Conservation (phyloP, 2,113 vertebrate species). For the Suricata suricatta region DNA sequence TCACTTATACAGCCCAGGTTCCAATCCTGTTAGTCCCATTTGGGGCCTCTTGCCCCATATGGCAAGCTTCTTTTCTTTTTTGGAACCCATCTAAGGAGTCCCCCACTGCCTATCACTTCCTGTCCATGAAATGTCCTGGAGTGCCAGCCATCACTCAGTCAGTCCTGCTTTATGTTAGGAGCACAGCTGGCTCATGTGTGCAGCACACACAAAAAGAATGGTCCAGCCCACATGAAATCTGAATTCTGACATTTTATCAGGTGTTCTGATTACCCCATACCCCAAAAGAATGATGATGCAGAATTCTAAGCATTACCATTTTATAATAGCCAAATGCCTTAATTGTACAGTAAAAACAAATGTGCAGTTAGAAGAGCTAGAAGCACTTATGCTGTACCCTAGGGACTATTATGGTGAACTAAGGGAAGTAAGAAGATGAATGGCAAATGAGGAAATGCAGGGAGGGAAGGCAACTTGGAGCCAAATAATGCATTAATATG, state of each 20-base stretch:
- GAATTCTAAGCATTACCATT: slow-evolving; percentile 9
- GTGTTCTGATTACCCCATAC: background rate
- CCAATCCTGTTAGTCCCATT: background rate
- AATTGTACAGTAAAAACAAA: background rate
- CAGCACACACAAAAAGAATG: background rate
- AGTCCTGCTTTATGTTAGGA: background rate
- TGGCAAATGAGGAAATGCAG: slow-evolving; percentile 43
- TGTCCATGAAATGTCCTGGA: background rate
- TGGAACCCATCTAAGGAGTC: background rate
- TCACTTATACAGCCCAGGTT: background rate
- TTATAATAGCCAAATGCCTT: background rate
- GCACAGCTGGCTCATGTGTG: background rate
- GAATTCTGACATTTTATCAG: background rate
- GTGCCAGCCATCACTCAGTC: background rate
- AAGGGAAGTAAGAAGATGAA: slow-evolving; percentile 35
- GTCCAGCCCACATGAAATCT: background rate
- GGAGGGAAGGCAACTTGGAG: background rate
- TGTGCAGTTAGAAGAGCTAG: background rate
- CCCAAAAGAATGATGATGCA: slow-evolving; percentile 1
- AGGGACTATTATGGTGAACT: background rate
- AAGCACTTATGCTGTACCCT: background rate
- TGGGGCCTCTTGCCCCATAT: background rate
- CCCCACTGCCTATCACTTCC: too few species aligned
- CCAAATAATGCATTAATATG: background rate
- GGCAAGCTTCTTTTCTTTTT: background rate